Evolutionary conservation across 1,140 invertebrate species (phyloP), one percentile per base, ranked within the genome.

Genomic region (Drosophila albomicans): DNA sequence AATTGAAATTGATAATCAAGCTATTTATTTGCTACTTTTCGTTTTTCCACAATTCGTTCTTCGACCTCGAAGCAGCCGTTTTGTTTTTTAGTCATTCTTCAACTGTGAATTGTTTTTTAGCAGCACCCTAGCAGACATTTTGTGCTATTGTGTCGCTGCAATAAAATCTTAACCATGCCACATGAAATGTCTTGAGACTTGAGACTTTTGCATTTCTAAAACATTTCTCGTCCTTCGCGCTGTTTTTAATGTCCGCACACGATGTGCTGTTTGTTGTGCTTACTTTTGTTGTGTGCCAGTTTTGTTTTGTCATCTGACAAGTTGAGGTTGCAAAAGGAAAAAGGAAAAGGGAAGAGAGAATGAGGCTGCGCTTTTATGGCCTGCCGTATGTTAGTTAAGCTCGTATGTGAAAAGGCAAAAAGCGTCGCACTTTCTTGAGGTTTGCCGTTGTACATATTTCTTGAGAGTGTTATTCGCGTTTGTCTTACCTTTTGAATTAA

Each of bases 81-180:
- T 89, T 88, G 77, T 75, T 75, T 75, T 75, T 72, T 63, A 51
- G 51, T 10, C 49, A 59, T 52, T 67, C 20, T 70, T 74, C 13
- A 49, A 63, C 61, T 63, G 70, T 72, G 82, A 86, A 86, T 87
- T 87, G 84, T 82, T 77, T 67, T 81, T 38, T 35, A 67, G 30
- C 64, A 48, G 7, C 45, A 75, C 38, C 25, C n/a, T 10, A 51
- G 46, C 20, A 38, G 20, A 25, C 20, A 25, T 25, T 25, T 57
- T 57, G 51, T 57, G 51, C 28, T 71, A 68, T 51, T 77, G 72
- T 88, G 84, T 25, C 3, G 20, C 20, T 25, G 72, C 82, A 82
- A 62, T 77, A 79, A 82, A 86, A 87, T 87, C 85, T 87, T 88
- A 88, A 84, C 79, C 82, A 78, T 82, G 84, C 80, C 82, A 84